These are phyloP conservation scores for Polypterus bichir DNA, from an alignment of 2,113 vertebrate genomes.

Conservation along the genomic window DNA sequence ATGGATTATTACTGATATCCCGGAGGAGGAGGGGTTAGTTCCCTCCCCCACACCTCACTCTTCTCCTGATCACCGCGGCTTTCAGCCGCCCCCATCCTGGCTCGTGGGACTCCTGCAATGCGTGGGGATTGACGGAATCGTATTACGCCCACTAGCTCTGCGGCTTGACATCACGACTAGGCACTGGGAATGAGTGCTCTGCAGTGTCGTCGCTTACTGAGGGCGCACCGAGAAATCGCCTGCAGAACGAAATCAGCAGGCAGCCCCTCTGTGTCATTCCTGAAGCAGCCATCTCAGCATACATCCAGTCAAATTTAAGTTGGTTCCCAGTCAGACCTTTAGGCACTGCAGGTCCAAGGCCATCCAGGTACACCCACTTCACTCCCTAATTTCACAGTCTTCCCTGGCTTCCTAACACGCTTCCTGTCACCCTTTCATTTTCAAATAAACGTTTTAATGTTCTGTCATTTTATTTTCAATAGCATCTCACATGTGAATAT, in stretches of 20 bases:
- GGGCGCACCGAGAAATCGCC: too few species aligned
- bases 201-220: not conserved
- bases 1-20: conserved; percentile 10
- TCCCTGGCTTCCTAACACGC: too few species aligned
- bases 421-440: too few species aligned
- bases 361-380: too few species aligned
- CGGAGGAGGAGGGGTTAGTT: not conserved
- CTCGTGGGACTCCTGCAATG: not conserved
- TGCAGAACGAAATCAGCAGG: too few species aligned
- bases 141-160: not conserved
- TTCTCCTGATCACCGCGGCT: conserved; percentile 1
- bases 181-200: not conserved
- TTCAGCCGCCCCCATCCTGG: conserved; percentile 4
- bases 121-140: not conserved
- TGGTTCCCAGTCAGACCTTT: not conserved
- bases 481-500: too few species aligned
- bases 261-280: too few species aligned
- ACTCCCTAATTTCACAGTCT: too few species aligned
- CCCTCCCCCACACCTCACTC: conserved; percentile 2
- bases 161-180: not conserved
- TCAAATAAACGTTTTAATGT: too few species aligned
- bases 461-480: too few species aligned
- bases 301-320: too few species aligned
- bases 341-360: not conserved
- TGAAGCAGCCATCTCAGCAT: too few species aligned